These are phyloP conservation scores for Staurois parvus DNA, from an alignment of 2,797 vertebrate genomes.

Conservation along the genomic window DNA sequence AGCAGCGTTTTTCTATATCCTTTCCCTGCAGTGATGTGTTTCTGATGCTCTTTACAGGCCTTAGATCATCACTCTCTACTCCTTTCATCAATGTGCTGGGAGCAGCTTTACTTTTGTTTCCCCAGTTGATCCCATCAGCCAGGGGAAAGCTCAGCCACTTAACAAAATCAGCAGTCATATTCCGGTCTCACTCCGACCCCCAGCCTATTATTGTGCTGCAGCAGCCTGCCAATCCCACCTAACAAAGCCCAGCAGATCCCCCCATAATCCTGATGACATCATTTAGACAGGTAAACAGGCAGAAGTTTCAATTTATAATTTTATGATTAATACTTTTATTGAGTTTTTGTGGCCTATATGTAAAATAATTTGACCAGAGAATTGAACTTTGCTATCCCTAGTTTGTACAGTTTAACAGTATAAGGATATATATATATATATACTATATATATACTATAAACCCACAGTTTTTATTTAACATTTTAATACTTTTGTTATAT, in stretches of 20 bases:
- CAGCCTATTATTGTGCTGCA: constrained; percentile 67
- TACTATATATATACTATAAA: no score
- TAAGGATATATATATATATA: no score
- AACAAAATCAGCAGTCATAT: constrained; percentile 68
- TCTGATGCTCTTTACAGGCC: constrained; percentile 58
- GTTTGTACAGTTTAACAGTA: no score
- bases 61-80: constrained; percentile 55
- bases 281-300: constrained; percentile 70
- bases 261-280: constrained; percentile 76
- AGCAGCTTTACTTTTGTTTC: constrained; percentile 81
- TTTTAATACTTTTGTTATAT: neutral
- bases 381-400: neutral
- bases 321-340: constrained; percentile 56
- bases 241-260: constrained; percentile 77
- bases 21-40: constrained; percentile 18
- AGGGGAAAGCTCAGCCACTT: constrained; percentile 67
- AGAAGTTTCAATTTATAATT: constrained; percentile 65
- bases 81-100: constrained; percentile 75
- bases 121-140: constrained; percentile 75
- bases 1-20: neutral
- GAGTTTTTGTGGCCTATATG: constrained; percentile 66
- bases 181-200: constrained; percentile 64
- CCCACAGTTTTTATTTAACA: neutral
- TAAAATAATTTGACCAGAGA: neutral
- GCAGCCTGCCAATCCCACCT: constrained; percentile 69